Evolutionary conservation across 2,888 invertebrate species (phyloP), one percentile per base, ranked within the genome.

Genomic region (Ecliptopera silaceata): DNA sequence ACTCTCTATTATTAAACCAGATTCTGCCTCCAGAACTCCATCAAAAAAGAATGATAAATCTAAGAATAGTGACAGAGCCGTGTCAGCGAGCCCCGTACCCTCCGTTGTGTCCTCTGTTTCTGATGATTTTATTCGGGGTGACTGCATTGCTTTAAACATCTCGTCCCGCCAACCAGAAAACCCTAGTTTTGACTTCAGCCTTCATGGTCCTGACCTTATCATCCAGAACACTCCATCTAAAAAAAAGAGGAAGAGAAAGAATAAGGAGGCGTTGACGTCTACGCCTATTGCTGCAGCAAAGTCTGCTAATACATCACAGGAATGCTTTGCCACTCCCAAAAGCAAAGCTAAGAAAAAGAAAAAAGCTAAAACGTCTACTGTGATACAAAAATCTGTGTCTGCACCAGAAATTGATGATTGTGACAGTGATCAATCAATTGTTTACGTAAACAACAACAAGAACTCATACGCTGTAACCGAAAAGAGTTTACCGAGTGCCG

Each of bases 371-470:
- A 71, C 70, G 29, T 89, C 82, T 75, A 86, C 66, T 72, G 91
- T 69, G 75, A 77, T 73, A 64, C 86, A 72, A 70, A 92, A 75
- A 79, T 80, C 74, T 67, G 63, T 92, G 22, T 84, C 86, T 3
- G 84, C 72, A 68, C 72, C 90, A 4, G 93, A 93, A 79, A 85
- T 93, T 4, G 93, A 93, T 70, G 92, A 92, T 71, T 93, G 93
- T 39, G 93, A 93, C 66, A 93, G 93, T 65, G 88, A 89, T 63
- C 86, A 88, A 44, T 88, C 85, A 22, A 67, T 68, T 1, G 69
- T 75, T 54, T 82, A 82, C 3, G 59, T 66, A 26, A 81, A 74
- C 44, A 86, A 80, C 63, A 75, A 66, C 32, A 68, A 68, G 43
- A 74, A 69, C 38, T 68, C 75, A 6, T 92, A 70, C 76, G 77